phyloP scores from a whole-genome alignment of 2,888 invertebrate species.

The Frankliniella intonsa region DNA sequence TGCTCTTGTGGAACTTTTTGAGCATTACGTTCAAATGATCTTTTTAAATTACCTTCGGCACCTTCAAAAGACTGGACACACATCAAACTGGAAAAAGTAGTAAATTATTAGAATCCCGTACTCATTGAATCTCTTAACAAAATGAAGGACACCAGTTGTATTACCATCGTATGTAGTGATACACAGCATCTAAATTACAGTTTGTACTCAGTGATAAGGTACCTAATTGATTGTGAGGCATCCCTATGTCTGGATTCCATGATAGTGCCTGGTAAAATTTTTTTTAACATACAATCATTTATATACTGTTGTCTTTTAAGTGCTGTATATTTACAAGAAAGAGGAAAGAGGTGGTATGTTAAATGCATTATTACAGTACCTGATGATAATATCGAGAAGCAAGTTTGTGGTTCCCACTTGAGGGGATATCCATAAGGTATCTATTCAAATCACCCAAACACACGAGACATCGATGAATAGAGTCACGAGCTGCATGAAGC shows the following conservation, averaged over 20 bases:
- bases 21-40: conserved; percentile 58
- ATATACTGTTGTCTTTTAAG: not conserved
- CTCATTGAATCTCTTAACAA: conserved; percentile 29
- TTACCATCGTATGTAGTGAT: conserved; percentile 82
- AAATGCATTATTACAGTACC: conserved; percentile 38
- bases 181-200: conserved; percentile 80
- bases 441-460: conserved; percentile 88
- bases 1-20: conserved; percentile 42
- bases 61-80: conserved; percentile 81
- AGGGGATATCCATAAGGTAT: conserved; percentile 74
- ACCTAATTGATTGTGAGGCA: conserved; percentile 93
- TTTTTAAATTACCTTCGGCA: conserved; percentile 78
- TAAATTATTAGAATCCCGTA: conserved; percentile 26
- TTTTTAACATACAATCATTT: not conserved
- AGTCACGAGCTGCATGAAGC: conserved; percentile 63
- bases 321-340: not conserved
- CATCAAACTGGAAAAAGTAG: conserved; percentile 47
- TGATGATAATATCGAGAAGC: conserved; percentile 74
- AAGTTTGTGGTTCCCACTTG: conserved; percentile 61
- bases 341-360: not conserved
- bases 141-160: conserved; percentile 38
- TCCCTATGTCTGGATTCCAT: conserved; percentile 72
- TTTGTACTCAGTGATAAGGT: conserved; percentile 76
- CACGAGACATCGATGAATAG: conserved; percentile 78
- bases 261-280: conserved; percentile 58